These are phyloP conservation scores for Heteromyza rotundicornis DNA, from an alignment of 2,888 invertebrate genomes.

Conservation along the genomic window DNA sequence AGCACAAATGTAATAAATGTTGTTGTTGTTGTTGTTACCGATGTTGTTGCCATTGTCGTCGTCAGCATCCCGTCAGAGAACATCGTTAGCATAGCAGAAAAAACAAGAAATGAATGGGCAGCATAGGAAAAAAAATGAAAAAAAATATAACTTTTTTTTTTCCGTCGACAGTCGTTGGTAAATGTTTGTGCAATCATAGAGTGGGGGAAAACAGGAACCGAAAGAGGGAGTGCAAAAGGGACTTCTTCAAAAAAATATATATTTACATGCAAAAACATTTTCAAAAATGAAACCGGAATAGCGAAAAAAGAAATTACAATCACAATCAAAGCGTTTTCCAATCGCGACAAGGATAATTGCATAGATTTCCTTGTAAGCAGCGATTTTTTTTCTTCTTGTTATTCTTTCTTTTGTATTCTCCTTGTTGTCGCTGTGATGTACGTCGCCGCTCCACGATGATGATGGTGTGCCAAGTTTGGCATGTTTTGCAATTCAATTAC, in stretches of 20 bases:
- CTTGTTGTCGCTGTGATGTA: too few relatives aligned
- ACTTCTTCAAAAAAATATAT: not conserved
- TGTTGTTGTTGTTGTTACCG: constrained; percentile 14
- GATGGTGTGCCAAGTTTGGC: too few relatives aligned
- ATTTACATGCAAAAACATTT: not conserved
- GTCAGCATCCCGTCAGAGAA: too few relatives aligned
- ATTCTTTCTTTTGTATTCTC: too few relatives aligned
- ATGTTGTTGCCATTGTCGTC: not conserved
- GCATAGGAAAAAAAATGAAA: not conserved
- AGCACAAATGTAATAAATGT: not conserved
- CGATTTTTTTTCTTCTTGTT: too few relatives aligned
- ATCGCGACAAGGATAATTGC: constrained; percentile 18
- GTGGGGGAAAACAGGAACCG: not conserved
- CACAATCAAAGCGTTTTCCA: constrained; percentile 5
- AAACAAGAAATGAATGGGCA: not conserved
- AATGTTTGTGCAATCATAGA: not conserved
- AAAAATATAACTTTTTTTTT: not conserved
- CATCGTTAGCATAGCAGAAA: not conserved
- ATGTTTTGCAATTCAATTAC: constrained; percentile 8
- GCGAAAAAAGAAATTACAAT: not conserved
- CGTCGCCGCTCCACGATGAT: too few relatives aligned
- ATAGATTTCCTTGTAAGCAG: constrained; percentile 16
- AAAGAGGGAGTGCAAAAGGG: not conserved
- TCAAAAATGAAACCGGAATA: not conserved
- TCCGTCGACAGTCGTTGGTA: not conserved